phyloP scores from a whole-genome alignment of 1,140 invertebrate genomes.

The Periplaneta americana region DNA sequence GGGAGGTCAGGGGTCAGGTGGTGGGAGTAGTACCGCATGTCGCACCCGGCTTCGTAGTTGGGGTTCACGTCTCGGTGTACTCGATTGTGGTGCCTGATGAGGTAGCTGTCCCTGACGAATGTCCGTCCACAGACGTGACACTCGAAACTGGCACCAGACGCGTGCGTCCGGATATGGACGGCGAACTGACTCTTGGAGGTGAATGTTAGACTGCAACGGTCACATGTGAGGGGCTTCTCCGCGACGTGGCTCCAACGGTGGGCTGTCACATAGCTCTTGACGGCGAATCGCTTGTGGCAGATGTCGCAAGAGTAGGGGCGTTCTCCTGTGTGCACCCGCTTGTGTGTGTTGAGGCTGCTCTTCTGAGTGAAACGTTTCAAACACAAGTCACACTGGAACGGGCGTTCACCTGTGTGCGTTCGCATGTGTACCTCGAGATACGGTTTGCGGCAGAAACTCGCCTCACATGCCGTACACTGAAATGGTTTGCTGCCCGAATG shows the following conservation, averaged over 20 bases:
- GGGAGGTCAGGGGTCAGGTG: neutral
- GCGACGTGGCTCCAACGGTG: slow-evolving; percentile 72
- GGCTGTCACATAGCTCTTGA: slow-evolving; percentile 69
- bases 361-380: slow-evolving; percentile 29
- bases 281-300: slow-evolving; percentile 68
- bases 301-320: slow-evolving; percentile 68
- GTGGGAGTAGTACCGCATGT: neutral
- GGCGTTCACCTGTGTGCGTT: slow-evolving; percentile 70
- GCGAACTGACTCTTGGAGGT: slow-evolving; percentile 65
- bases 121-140: slow-evolving; percentile 65
- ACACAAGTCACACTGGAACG: slow-evolving; percentile 65
- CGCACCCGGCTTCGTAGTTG: neutral
- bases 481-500: slow-evolving; percentile 73
- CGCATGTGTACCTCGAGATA: slow-evolving; percentile 71
- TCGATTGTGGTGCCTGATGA: slow-evolving; percentile 66
- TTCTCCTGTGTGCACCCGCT: slow-evolving; percentile 39
- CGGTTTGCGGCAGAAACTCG: slow-evolving; percentile 65
- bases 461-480: slow-evolving; percentile 68
- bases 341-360: slow-evolving; percentile 30
- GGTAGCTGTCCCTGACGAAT: slow-evolving; percentile 68
- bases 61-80: slow-evolving; percentile 49
- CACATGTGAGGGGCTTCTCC: slow-evolving; percentile 64
- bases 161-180: slow-evolving; percentile 65
- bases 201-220: slow-evolving; percentile 64
- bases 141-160: slow-evolving; percentile 59